Evolutionary conservation across 2,888 invertebrate species (phyloP).

Genomic region (Pediacus dermestoides): DNA sequence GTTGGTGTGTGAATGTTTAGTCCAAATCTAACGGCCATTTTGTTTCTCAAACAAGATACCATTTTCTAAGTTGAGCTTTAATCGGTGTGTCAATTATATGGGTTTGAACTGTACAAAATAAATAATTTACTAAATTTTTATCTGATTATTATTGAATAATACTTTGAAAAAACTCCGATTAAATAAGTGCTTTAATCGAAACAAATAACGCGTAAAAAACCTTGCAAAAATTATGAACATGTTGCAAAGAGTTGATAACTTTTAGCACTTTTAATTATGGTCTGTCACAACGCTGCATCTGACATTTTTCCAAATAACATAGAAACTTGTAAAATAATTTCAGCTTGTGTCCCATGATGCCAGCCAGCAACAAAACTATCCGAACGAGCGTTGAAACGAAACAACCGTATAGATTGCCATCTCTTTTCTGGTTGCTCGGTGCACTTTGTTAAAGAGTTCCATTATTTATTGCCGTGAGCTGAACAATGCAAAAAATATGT

Average conservation of each 20-base stretch:
- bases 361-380: conserved; percentile 12
- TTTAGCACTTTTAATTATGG: conserved; percentile 32
- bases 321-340: conserved; percentile 32
- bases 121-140: too few species aligned
- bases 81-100: too few species aligned
- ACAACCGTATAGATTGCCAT: conserved; percentile 22
- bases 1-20: too few species aligned
- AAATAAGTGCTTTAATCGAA: too few species aligned
- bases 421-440: conserved; percentile 36
- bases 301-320: conserved; percentile 28
- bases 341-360: conserved; percentile 19
- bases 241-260: conserved; percentile 18
- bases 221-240: conserved; percentile 11
- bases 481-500: conserved; percentile 48
- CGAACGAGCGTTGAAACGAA: conserved; percentile 12
- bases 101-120: too few species aligned
- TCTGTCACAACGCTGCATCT: conserved; percentile 28
- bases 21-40: too few species aligned
- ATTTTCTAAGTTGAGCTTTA: too few species aligned
- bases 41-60: too few species aligned
- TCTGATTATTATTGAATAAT: too few species aligned
- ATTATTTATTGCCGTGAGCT: conserved; percentile 47
- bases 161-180: too few species aligned
- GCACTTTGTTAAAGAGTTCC: conserved; percentile 49
- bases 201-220: too few species aligned